Percentiles rank a stretch among this genome's conserved stretches.
Evolutionary conservation across 2,113 vertebrate species (phyloP).

Genomic region (Tichodroma muraria): DNA sequence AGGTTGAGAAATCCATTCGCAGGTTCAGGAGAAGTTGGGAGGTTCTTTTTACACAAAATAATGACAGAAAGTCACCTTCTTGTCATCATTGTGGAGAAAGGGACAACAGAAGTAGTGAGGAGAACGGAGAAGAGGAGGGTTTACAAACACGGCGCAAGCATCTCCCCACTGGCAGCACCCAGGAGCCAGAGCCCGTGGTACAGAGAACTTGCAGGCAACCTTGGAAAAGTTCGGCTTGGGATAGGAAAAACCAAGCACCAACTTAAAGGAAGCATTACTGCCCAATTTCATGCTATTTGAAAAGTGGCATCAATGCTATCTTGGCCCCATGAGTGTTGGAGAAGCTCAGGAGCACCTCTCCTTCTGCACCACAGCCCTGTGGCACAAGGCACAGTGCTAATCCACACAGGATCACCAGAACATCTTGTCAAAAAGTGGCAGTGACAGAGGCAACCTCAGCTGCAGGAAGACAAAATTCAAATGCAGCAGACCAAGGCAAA

Average conservation of each 20-base stretch:
- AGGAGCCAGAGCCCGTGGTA: neutral
- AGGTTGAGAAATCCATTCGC: slow-evolving; percentile 52
- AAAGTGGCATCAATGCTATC: neutral
- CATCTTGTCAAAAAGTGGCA: neutral
- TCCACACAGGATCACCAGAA: neutral
- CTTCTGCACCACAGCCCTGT: neutral
- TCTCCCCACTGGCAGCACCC: fast-evolving
- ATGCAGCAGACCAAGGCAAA: neutral
- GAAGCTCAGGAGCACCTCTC: neutral
- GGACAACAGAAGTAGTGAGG: neutral
- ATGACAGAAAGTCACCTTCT: neutral
- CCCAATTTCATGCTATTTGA: fast-evolving
- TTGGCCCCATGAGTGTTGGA: fast-evolving
- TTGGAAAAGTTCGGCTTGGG: neutral
- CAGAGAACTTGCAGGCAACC: neutral
- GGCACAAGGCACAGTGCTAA: too few species aligned
- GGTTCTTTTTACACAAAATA: neutral
- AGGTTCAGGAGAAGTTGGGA: slow-evolving; percentile 28
- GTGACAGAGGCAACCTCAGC: neutral
- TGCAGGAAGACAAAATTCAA: neutral
- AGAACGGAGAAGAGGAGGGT: neutral
- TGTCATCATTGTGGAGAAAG: neutral
- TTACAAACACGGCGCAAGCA: neutral
- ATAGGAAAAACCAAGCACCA: neutral
- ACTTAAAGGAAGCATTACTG: fast-evolving